Evolutionary conservation across 2,888 invertebrate species (phyloP).

Genomic region (Rotaria magnacalcarata): DNA sequence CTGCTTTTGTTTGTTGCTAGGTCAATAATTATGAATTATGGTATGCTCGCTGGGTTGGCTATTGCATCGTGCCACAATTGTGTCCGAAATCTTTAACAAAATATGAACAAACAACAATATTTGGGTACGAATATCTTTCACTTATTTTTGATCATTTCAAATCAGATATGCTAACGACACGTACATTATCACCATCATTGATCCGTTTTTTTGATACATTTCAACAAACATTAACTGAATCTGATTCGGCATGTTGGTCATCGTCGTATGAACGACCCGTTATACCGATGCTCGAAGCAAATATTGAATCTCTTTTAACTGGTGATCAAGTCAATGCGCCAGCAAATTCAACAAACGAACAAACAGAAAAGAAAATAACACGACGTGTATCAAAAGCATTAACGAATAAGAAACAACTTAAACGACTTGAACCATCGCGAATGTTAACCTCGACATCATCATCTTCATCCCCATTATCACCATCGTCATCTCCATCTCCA

Average conservation of each 20-base stretch:
- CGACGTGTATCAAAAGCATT: constrained; percentile 22
- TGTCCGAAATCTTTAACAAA: constrained; percentile 15
- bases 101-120: constrained; percentile 5
- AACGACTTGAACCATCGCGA: background rate
- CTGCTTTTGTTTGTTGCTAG: background rate
- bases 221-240: constrained; percentile 30
- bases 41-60: constrained; percentile 10
- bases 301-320: background rate
- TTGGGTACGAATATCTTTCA: background rate
- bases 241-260: constrained; percentile 3
- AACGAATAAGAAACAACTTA: background rate
- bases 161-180: background rate
- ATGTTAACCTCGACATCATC: background rate
- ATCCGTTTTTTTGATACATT: constrained; percentile 11
- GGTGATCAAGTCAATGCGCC: background rate
- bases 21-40: constrained; percentile 15
- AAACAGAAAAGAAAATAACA: constrained; percentile 6
- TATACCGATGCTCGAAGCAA: constrained; percentile 7
- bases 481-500: background rate
- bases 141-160: constrained; percentile 20
- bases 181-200: background rate
- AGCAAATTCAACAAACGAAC: background rate
- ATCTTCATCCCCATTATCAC: background rate
- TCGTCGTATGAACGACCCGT: background rate
- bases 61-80: constrained; percentile 9